These are phyloP conservation scores for Leucosticte australis DNA, from an alignment of 2,113 vertebrate genomes.

Conservation along the genomic window DNA sequence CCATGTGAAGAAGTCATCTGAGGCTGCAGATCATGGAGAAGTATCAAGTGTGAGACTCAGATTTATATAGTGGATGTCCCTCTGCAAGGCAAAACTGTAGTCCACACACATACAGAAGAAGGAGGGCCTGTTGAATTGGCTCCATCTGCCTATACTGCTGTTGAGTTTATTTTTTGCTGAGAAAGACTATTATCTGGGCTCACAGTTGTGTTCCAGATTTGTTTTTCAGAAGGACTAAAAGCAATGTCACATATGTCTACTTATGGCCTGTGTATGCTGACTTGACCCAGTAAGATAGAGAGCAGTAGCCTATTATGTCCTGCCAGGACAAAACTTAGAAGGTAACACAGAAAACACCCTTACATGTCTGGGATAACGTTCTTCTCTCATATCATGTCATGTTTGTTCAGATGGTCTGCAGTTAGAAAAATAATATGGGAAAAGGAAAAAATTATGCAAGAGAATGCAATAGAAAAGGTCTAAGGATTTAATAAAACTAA, in stretches of 20 bases:
- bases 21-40: background rate
- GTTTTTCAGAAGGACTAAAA: background rate
- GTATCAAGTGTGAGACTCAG: background rate
- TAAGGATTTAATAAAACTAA: background rate
- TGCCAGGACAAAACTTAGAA: background rate
- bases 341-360: background rate
- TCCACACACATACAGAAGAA: background rate
- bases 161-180: background rate
- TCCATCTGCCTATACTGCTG: background rate
- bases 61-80: background rate
- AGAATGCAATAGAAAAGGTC: background rate
- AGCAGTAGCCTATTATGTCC: background rate
- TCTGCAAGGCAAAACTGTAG: background rate
- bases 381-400: background rate
- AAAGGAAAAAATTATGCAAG: background rate
- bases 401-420: background rate
- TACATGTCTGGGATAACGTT: background rate
- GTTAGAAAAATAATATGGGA: background rate
- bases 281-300: background rate
- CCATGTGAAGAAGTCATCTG: background rate
- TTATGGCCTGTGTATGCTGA: background rate
- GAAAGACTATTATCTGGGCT: background rate
- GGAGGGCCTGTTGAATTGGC: background rate
- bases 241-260: background rate
- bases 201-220: background rate